Percentiles rank a stretch among this genome's conserved stretches.
Conservation (phyloP, 1,140 invertebrate species). For the Cylas formicarius region DNA sequence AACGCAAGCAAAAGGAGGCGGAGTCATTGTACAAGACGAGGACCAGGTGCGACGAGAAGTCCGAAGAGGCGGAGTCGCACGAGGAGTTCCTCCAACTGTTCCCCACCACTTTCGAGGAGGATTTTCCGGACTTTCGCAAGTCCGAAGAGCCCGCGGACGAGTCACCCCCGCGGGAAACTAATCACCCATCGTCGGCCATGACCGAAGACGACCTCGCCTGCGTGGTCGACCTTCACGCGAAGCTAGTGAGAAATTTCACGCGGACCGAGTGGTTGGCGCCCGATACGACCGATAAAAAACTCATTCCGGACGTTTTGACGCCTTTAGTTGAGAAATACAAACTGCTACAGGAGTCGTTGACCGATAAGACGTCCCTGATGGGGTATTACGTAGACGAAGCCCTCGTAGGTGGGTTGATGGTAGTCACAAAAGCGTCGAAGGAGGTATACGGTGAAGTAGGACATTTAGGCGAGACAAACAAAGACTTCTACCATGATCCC, state of each 20-base stretch:
- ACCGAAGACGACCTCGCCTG: constrained; percentile 50
- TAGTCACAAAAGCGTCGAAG: constrained; percentile 39
- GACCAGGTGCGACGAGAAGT: constrained; percentile 53
- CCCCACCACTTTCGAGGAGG: constrained; percentile 62
- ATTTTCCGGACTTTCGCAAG: constrained; percentile 55
- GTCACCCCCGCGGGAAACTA: constrained; percentile 2
- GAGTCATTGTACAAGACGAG: constrained; percentile 78
- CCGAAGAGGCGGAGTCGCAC: constrained; percentile 67
- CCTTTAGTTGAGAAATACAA: constrained; percentile 54
- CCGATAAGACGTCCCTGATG: constrained; percentile 44
- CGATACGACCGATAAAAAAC: constrained; percentile 30
- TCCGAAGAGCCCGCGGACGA: constrained; percentile 26
- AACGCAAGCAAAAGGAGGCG: constrained; percentile 62
- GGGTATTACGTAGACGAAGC: constrained; percentile 46
- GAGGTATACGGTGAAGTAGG: too few species aligned
- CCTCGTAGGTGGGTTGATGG: constrained; percentile 49
- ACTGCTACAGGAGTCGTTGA: constrained; percentile 47
- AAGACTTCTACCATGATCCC: constrained; percentile 82
- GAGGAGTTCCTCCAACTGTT: constrained; percentile 68
- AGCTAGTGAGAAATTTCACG: constrained; percentile 50
- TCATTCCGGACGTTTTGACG: constrained; percentile 45
- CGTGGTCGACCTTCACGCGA: constrained; percentile 54
- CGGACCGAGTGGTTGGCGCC: constrained; percentile 51
- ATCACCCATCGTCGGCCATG: constrained; percentile 40
- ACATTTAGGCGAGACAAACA: too few species aligned